A percentile compares a stretch with the other conserved stretches of the same genome.
phyloP scores from a whole-genome alignment of 2,797 vertebrate species.

The Pangasius krempfi region DNA sequence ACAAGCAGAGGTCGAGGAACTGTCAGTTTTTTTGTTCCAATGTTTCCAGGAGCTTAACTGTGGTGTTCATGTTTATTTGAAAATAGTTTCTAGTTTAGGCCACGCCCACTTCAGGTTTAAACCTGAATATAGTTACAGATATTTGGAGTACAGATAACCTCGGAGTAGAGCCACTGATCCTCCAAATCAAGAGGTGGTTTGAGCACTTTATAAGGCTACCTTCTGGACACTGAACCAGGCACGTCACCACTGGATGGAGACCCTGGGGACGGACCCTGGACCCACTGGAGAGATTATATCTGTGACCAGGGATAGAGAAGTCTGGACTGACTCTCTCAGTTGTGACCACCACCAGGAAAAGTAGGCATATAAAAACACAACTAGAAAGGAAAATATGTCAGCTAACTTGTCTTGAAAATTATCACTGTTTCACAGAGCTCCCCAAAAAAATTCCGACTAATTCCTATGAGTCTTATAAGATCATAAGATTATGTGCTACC shows the following conservation, averaged over 20 bases:
- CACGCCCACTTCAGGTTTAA: not conserved
- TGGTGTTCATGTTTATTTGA: no score
- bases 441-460: no score
- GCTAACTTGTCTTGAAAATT: no score
- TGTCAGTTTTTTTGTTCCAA: no score
- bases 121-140: no score
- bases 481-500: not conserved
- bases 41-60: no score
- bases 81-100: not conserved
- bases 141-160: not conserved
- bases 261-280: not conserved
- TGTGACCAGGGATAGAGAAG: not conserved
- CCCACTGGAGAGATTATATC: not conserved
- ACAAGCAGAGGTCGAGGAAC: no score
- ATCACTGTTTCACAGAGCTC: no score
- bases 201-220: not conserved
- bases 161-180: not conserved
- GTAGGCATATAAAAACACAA: not conserved
- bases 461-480: not conserved
- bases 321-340: not conserved
- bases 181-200: not conserved
- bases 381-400: not conserved
- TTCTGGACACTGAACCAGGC: not conserved
- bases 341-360: not conserved
- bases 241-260: no score